Evolutionary conservation across 1,140 invertebrate species (phyloP), one percentile per base, ranked within the genome.

Genomic region (Anagrus nilaparvatae): DNA sequence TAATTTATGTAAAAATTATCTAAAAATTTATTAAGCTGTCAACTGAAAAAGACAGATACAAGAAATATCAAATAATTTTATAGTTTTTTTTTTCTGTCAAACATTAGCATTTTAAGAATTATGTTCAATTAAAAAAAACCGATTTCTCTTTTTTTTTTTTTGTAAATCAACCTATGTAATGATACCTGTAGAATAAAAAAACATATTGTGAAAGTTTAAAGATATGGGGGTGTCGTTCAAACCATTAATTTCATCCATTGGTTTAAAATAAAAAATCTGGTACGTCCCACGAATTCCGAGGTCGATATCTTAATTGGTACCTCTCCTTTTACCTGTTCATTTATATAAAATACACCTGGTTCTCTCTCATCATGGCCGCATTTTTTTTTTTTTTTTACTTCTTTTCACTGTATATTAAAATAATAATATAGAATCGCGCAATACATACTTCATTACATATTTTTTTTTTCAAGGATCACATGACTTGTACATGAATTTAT

Each of bases 281-380:
- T 49, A 46, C 56, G 14, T 34, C 61, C 59, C 59, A 60, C 51
- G 44, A 34, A 40, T 23, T 20, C 23, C 18, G 43, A 21, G 33
- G 14, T 43, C 45, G 59, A 67, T 62, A 61, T 65, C 64, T 67
- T 63, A 67, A 67, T 67, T 65, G 59, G 54, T 56, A 48, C 43
- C 45, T 51, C 47, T 47, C 46, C 34, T 29, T 39, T 42, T 48
- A 35, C 23, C 40, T 51, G 52, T 40, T 47, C 40, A 14, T 40
- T 28, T 39, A n/a, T n/a, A n/a, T n/a, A n/a, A n/a, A n/a, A n/a
- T n/a, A n/a, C n/a, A n/a, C 14, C 17, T 10, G 23, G 16, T 27
- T 28, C 18, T 40, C 32, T 32, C 18, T 17, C 37, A 24, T 32
- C 23, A 37, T 46, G 43, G 43, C 43, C 27, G 43, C 36, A n/a